phyloP scores from a whole-genome alignment of 2,797 vertebrate genomes.

The Spinibarbus caldwelli region DNA sequence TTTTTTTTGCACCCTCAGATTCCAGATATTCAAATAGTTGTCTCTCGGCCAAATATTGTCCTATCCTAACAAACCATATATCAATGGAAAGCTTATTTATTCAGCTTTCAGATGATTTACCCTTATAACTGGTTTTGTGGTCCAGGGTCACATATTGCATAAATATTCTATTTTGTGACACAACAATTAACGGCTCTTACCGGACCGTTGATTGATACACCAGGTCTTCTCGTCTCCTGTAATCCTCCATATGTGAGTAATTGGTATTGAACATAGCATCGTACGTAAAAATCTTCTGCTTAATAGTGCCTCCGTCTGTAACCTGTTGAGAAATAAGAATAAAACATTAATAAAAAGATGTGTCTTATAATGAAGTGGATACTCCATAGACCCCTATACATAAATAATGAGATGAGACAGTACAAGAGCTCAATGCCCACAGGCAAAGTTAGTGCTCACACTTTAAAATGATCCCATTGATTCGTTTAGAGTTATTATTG shows the following conservation, averaged over 20 bases:
- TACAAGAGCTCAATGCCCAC: slow-evolving; percentile 58
- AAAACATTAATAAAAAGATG: slow-evolving; percentile 53
- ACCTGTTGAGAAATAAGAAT: slow-evolving; percentile 80
- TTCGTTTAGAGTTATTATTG: slow-evolving; percentile 78
- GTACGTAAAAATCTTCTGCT: slow-evolving; percentile 98
- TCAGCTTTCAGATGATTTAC: too few species aligned
- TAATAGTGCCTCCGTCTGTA: slow-evolving; percentile 95
- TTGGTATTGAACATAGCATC: slow-evolving; percentile 99
- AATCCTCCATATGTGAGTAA: slow-evolving; percentile 98
- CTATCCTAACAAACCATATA: too few species aligned
- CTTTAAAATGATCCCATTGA: slow-evolving; percentile 81
- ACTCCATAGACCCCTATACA: slow-evolving; percentile 45
- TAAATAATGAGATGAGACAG: slow-evolving; percentile 40
- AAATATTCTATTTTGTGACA: background rate
- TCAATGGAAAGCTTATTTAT: too few species aligned
- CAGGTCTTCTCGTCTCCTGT: slow-evolving; percentile 91
- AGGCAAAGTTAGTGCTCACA: slow-evolving; percentile 76
- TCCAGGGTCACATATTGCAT: background rate
- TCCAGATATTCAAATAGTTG: too few species aligned
- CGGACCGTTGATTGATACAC: slow-evolving; percentile 97
- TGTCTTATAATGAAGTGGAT: slow-evolving; percentile 60
- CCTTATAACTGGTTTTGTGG: too few species aligned
- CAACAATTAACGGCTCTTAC: slow-evolving; percentile 76
- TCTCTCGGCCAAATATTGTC: too few species aligned
- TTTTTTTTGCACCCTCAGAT: too few species aligned